Percentiles rank a stretch among this genome's conserved stretches.
These are phyloP conservation scores for Meloidogyne hapla DNA, from an alignment of 1,140 invertebrate genomes.

Conservation along the genomic window DNA sequence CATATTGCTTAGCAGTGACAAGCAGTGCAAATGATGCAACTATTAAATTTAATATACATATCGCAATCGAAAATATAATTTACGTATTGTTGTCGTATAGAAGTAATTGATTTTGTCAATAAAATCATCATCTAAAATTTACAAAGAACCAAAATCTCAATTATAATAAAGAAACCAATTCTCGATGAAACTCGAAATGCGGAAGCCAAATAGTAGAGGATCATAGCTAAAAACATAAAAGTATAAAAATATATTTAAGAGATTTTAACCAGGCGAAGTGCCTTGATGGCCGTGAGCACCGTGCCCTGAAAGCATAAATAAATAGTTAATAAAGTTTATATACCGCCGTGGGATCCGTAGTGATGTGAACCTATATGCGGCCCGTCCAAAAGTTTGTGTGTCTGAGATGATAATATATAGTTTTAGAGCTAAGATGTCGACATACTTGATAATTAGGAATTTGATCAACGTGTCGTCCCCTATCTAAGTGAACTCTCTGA, in stretches of 20 bases:
- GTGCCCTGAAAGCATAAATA: slow-evolving; percentile 28
- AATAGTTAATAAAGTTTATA: slow-evolving; percentile 25
- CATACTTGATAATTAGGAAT: slow-evolving; percentile 62
- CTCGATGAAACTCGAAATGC: slow-evolving; percentile 63
- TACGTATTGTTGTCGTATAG: slow-evolving; percentile 63
- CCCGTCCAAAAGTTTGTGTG: slow-evolving; percentile 63
- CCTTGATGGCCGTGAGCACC: slow-evolving; percentile 61
- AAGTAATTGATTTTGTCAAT: slow-evolving; percentile 64
- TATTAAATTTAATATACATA: slow-evolving; percentile 32
- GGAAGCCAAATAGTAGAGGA: slow-evolving; percentile 63
- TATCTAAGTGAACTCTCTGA: slow-evolving; percentile 62
- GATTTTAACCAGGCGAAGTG: slow-evolving; percentile 53
- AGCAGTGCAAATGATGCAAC: slow-evolving; percentile 63
- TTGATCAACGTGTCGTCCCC: slow-evolving; percentile 61
- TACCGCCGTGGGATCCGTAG: slow-evolving; percentile 61
- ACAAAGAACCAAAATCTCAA: background rate
- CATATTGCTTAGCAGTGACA: slow-evolving; percentile 63
- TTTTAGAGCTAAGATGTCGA: background rate
- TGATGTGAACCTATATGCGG: slow-evolving; percentile 63
- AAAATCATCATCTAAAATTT: slow-evolving; percentile 57
- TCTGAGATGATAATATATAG: slow-evolving; percentile 37
- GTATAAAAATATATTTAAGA: background rate
- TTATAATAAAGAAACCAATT: slow-evolving; percentile 36
- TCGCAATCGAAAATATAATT: slow-evolving; percentile 27
- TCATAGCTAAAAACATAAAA: slow-evolving; percentile 52